These are phyloP conservation scores for Corythornis cristatus DNA, from an alignment of 2,113 vertebrate species.

Conservation along the genomic window DNA sequence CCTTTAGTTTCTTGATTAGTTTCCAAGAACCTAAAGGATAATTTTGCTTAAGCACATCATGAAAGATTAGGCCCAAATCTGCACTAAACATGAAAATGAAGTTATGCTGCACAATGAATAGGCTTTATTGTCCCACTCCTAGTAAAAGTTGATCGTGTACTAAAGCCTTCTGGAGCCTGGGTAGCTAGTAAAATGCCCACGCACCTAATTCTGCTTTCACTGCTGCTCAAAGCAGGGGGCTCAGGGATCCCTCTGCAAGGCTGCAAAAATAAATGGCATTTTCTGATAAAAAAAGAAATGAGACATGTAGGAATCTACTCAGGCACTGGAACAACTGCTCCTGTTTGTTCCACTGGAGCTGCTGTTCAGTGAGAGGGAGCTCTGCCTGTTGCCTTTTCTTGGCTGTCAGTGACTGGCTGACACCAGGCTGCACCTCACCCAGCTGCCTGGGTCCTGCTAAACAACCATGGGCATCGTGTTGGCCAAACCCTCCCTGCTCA, in stretches of 20 bases:
- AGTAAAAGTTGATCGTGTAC: conserved; percentile 24
- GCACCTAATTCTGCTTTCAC: not conserved
- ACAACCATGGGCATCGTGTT: accelerated
- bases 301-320: not conserved
- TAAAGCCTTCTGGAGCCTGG: not conserved
- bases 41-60: conserved; percentile 26
- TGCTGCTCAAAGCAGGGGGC: not conserved
- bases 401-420: not conserved
- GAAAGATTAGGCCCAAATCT: conserved; percentile 32
- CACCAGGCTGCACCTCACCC: not conserved
- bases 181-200: not conserved
- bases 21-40: conserved; percentile 15
- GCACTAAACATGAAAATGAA: conserved; percentile 42
- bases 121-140: not conserved
- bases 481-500: not conserved
- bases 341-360: not conserved
- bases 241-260: not conserved
- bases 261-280: not conserved
- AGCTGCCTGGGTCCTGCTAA: not conserved
- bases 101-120: conserved; percentile 1
- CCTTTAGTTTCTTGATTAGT: not conserved
- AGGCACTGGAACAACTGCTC: not conserved
- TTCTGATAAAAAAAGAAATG: not conserved
- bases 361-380: not conserved
- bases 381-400: not conserved